Base-by-base conservation (phyloP, 1,140 invertebrate species). In the Yoshiicerus persimilis region DNA sequence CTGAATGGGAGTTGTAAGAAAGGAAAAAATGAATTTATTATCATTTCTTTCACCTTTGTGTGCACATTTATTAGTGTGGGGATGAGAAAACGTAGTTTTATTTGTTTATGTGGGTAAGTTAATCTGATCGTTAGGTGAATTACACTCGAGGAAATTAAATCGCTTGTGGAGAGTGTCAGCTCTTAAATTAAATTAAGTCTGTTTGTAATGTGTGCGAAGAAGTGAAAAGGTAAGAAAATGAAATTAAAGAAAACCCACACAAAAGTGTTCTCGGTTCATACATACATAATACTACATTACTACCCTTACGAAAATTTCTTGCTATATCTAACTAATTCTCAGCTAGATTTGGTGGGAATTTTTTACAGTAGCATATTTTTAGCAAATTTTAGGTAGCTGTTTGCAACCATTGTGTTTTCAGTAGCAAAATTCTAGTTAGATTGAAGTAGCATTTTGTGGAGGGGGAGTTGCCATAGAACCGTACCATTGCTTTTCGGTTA, bases 111-210 rank as follows among this genome's bases (percentile, higher is more conserved):
- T 16, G 27, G 2, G 9, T 66, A 13, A 70, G 64, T 30, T 27
- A 30, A 70, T 70, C 20, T 56, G 27, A 16, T 27, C 2, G 66
- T 70, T 70, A 70, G 30, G 27, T 32, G 66, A 70, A 70, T 70
- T 70, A 25, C 10, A 30, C 4, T 23, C 16, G 30, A 30, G 66
- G 25, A 30, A 56, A 70, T 30, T 27, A 27, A 30, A 25, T 70
- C 66, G 11, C 25, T 32, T 70, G 25, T 70, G 9, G 1, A 32
- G 30, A 38, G 32, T 80, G 32, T 34, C 32, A 36, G 75, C 20
- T 80, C 75, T 80, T 80, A 80, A 80, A 80, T 80, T 80, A 36
- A 80, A 80, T 80, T 80, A 80, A 20, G 32, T 36, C 38, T 38
- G 11, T 36, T 34, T 38, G 75, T 80, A 32, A 80, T 80, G 34